phyloP scores from a whole-genome alignment of 2,888 invertebrate species.

The Tubulanus polymorphus region DNA sequence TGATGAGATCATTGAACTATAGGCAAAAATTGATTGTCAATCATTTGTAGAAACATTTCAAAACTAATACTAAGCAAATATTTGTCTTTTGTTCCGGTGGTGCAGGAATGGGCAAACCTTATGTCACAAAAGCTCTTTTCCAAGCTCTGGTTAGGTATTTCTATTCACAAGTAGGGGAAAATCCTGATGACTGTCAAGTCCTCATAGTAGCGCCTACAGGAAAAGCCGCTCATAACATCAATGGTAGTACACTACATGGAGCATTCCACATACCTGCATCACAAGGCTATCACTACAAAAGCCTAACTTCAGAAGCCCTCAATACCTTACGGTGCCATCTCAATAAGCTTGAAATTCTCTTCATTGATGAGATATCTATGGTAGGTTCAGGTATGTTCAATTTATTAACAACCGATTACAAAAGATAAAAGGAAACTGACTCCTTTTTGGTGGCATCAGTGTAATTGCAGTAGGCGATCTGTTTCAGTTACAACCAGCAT shows the following conservation, averaged over 20 bases:
- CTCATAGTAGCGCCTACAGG: not conserved
- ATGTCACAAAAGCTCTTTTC: conserved; percentile 10
- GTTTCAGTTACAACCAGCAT: conserved; percentile 21
- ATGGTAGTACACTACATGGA: conserved; percentile 12
- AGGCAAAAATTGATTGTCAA: conserved; percentile 15
- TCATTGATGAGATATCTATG: conserved; percentile 26
- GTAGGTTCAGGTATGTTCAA: conserved; percentile 21
- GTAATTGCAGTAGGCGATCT: conserved; percentile 23
- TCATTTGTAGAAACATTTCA: not conserved
- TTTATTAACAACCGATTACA: conserved; percentile 21
- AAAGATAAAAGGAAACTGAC: conserved; percentile 17
- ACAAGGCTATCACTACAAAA: conserved; percentile 15
- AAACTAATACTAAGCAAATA: not conserved
- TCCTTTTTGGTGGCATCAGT: conserved; percentile 21
- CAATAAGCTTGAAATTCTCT: conserved; percentile 11
- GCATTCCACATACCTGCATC: conserved; percentile 7
- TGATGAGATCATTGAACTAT: conserved; percentile 11
- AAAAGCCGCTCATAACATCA: not conserved
- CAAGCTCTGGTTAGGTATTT: conserved; percentile 3
- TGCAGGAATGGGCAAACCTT: conserved; percentile 21
- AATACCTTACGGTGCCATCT: conserved; percentile 19
- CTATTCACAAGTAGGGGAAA: not conserved
- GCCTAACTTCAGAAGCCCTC: conserved; percentile 2
- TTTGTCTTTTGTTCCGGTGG: conserved; percentile 13
- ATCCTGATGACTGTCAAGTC: not conserved